These are phyloP conservation scores for Hyperoplus immaculatus DNA, from an alignment of 2,797 vertebrate genomes.

Conservation along the genomic window DNA sequence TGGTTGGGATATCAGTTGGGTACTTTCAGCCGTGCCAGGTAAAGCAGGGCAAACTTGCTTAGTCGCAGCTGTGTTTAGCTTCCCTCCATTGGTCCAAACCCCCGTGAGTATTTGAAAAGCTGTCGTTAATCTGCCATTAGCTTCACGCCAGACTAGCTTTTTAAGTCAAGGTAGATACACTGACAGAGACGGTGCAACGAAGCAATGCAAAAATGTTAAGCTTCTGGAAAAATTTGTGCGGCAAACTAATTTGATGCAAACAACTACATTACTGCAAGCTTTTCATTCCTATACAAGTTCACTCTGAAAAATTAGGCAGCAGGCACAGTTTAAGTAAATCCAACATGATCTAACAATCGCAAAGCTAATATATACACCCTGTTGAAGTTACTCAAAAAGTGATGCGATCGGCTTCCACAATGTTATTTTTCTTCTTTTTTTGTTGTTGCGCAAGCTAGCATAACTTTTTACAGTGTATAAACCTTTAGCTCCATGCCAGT, in stretches of 20 bases:
- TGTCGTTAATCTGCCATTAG: slow-evolving; percentile 33
- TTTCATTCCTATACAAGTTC: slow-evolving; percentile 49
- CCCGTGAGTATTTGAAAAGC: slow-evolving; percentile 11
- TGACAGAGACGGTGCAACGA: slow-evolving; percentile 42
- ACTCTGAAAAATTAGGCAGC: slow-evolving; percentile 54
- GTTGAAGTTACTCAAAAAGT: slow-evolving; percentile 64
- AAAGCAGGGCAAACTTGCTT: slow-evolving; percentile 7
- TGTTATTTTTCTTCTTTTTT: slow-evolving; percentile 22
- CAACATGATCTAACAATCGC: slow-evolving; percentile 47
- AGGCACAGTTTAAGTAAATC: slow-evolving; percentile 61
- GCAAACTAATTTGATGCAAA: slow-evolving; percentile 56
- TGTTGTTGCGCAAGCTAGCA: slow-evolving; percentile 54
- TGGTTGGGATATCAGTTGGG: neutral
- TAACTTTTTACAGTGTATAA: slow-evolving; percentile 80
- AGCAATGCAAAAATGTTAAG: slow-evolving; percentile 38
- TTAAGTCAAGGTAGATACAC: slow-evolving; percentile 39
- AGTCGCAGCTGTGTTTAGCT: slow-evolving; percentile 23
- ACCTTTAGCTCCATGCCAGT: slow-evolving; percentile 76
- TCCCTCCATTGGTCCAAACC: slow-evolving; percentile 29
- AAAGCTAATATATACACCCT: slow-evolving; percentile 31
- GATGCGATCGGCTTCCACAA: slow-evolving; percentile 48
- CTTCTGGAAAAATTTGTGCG: slow-evolving; percentile 38
- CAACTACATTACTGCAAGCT: slow-evolving; percentile 54
- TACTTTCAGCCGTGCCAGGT: slow-evolving; percentile 1
- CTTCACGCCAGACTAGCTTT: slow-evolving; percentile 47